Percentiles rank a stretch among this genome's conserved stretches.
Evolutionary conservation across 2,113 vertebrate species (phyloP).

Genomic region (Cariama cristata): DNA sequence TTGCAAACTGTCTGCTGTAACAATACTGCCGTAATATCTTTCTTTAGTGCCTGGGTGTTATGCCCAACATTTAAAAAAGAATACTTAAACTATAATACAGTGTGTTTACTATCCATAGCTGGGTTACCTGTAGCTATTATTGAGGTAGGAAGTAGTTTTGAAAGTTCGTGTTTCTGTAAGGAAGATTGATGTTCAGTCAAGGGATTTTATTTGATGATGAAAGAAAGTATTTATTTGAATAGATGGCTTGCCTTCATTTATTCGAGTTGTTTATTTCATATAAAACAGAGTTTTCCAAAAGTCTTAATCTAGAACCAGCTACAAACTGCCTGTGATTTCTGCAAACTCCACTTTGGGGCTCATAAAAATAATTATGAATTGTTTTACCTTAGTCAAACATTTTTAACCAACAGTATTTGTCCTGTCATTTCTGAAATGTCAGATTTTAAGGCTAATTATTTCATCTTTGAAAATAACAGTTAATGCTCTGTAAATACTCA

Average conservation of each 20-base stretch:
- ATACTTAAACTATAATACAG: not conserved
- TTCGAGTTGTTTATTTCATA: not conserved
- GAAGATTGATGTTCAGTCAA: not conserved
- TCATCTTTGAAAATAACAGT: not conserved
- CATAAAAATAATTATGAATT: not conserved
- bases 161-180: not conserved
- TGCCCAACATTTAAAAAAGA: not conserved
- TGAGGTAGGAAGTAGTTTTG: not conserved
- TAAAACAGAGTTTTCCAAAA: not conserved
- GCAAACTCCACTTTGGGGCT: not conserved
- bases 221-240: not conserved
- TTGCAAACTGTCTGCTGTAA: not conserved
- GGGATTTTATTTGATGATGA: not conserved
- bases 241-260: not conserved
- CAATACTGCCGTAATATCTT: not conserved
- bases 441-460: not conserved
- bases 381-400: not conserved
- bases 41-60: not conserved
- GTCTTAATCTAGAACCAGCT: not conserved
- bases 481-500: not conserved
- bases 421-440: not conserved
- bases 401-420: not conserved
- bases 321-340: not conserved
- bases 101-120: not conserved
- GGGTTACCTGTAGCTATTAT: not conserved